phyloP scores from a whole-genome alignment of 2,797 vertebrate genomes.

The Acanthornis magna region DNA sequence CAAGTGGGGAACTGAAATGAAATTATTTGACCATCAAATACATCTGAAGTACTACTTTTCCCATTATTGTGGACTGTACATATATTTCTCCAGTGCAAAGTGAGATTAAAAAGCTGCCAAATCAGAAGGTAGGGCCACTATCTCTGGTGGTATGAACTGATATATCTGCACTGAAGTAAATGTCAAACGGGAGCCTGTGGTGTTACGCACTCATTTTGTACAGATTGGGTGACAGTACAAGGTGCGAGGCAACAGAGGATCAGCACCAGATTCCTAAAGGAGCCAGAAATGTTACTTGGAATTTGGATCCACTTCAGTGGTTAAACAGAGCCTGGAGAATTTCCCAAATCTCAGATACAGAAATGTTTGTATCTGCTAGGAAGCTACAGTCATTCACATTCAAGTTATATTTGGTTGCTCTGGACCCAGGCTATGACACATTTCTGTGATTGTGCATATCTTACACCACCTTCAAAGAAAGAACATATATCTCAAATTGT shows the following conservation, averaged over 20 bases:
- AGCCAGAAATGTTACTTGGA: neutral
- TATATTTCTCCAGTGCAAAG: neutral
- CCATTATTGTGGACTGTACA: neutral
- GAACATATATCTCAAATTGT: neutral
- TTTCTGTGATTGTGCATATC: neutral
- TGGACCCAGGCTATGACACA: neutral
- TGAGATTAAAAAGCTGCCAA: slow-evolving; percentile 15
- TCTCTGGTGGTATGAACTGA: neutral
- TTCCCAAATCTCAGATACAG: neutral
- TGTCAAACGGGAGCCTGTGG: neutral
- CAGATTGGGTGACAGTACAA: neutral
- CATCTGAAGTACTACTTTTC: neutral
- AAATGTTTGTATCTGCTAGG: neutral
- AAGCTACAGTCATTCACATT: neutral
- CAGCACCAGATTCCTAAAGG: neutral
- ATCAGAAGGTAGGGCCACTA: neutral
- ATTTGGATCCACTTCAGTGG: neutral
- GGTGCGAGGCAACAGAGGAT: neutral
- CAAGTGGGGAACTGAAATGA: neutral
- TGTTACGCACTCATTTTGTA: neutral
- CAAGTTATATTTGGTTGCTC: neutral
- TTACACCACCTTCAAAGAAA: neutral
- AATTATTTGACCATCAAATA: neutral
- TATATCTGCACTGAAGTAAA: neutral
- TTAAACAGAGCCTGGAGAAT: neutral